A percentile compares a stretch with the other conserved stretches of the same genome.
Conservation (phyloP, 2,888 invertebrate species). For the Drosophila parthenogenetica region DNA sequence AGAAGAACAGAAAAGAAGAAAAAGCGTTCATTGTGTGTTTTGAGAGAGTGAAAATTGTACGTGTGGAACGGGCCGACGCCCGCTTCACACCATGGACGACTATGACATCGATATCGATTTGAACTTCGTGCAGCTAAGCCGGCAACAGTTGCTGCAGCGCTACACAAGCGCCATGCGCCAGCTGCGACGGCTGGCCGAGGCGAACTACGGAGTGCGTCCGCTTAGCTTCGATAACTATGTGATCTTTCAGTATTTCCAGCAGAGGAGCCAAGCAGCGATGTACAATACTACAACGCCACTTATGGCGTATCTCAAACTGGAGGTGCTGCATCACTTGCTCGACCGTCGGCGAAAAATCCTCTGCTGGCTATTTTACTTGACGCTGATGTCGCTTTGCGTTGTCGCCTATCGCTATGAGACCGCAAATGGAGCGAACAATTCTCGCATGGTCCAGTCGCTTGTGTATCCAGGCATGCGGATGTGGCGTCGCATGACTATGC, state of each 20-base stretch:
- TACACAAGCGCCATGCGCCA: constrained; percentile 87
- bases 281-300: constrained; percentile 50
- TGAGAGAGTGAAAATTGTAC: neutral
- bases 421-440: constrained; percentile 37
- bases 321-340: constrained; percentile 85
- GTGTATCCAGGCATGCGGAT: constrained; percentile 93
- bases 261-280: constrained; percentile 55
- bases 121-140: constrained; percentile 68
- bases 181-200: constrained; percentile 87
- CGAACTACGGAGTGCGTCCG: constrained; percentile 87
- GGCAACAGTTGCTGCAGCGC: constrained; percentile 84
- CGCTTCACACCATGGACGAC: constrained; percentile 59
- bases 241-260: constrained; percentile 86
- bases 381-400: constrained; percentile 82
- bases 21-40: constrained; percentile 3
- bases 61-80: constrained; percentile 18
- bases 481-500: constrained; percentile 90
- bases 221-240: constrained; percentile 87
- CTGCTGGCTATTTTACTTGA: constrained; percentile 82
- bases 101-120: constrained; percentile 71
- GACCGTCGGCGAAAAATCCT: constrained; percentile 83
- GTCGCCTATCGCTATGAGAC: constrained; percentile 81
- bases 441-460: constrained; percentile 86
- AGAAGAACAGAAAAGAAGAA: too few species aligned
- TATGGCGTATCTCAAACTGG: constrained; percentile 84